Conservation (phyloP, 2,113 vertebrate species). For the Lipophrys pholis region DNA sequence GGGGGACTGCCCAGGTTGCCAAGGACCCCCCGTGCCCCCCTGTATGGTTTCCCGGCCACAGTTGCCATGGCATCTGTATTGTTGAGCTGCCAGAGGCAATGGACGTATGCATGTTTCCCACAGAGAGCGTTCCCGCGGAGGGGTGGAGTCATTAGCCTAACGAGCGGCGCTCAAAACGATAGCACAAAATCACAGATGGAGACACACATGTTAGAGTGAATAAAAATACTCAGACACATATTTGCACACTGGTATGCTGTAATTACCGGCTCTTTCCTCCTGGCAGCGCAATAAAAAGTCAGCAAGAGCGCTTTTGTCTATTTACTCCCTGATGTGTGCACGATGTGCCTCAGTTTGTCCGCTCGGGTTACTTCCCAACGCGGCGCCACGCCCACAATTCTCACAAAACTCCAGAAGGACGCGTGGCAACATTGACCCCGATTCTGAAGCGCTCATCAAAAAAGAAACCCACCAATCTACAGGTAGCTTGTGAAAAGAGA, state of each 20-base stretch:
- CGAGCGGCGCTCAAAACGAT: conserved; percentile 14
- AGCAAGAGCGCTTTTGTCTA: conserved; percentile 5
- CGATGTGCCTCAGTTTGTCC: not conserved
- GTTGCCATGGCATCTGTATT: conserved; percentile 65
- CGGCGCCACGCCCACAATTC: not conserved
- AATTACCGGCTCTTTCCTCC: conserved; percentile 41
- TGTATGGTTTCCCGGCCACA: conserved; percentile 51
- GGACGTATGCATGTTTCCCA: conserved; percentile 62
- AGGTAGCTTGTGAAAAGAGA: not conserved
- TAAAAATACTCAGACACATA: conserved; percentile 1
- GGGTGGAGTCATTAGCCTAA: conserved; percentile 66
- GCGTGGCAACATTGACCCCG: not conserved
- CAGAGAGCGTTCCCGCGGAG: conserved; percentile 40
- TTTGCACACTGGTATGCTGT: conserved; percentile 2
- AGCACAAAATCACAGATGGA: conserved; percentile 2
- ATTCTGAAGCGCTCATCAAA: not conserved
- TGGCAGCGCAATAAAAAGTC: conserved; percentile 20
- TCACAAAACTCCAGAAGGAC: not conserved
- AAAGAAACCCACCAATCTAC: not conserved
- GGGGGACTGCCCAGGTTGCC: conserved; percentile 35
- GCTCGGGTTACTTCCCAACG: not conserved
- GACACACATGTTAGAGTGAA: not conserved
- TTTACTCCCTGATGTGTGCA: not conserved
- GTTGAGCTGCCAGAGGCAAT: conserved; percentile 51
- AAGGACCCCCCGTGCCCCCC: conserved; percentile 29